These are phyloP conservation scores for Metopolophium dirhodum DNA, from an alignment of 1,140 invertebrate genomes.

Conservation along the genomic window DNA sequence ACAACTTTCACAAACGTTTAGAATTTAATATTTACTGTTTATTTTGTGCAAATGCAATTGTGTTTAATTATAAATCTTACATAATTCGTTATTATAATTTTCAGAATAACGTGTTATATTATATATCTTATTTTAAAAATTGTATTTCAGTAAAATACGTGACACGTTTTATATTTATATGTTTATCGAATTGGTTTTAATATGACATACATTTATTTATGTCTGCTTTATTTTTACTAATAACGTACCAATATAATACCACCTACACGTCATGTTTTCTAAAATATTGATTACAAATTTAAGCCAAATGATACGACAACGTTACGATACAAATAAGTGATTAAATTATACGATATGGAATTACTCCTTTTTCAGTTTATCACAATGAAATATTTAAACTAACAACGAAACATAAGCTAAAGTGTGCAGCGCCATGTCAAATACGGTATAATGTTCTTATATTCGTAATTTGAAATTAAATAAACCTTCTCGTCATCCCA, in stretches of 20 bases:
- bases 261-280: neutral
- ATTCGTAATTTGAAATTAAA: neutral
- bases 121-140: too few relatives aligned
- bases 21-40: neutral
- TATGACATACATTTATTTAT: neutral
- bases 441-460: neutral
- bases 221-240: neutral
- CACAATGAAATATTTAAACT: neutral
- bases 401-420: neutral
- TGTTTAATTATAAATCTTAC: neutral
- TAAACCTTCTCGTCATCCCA: neutral
- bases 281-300: constrained; percentile 5
- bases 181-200: neutral
- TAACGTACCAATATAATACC: neutral
- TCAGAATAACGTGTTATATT: too few relatives aligned
- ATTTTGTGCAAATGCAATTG: neutral
- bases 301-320: neutral
- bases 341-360: constrained; percentile 11
- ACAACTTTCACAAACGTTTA: neutral
- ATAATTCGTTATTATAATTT: too few relatives aligned
- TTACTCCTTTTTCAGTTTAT: neutral
- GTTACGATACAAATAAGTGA: neutral
- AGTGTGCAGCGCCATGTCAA: neutral
- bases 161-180: neutral
- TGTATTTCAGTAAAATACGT: too few relatives aligned